These are phyloP conservation scores for Drymonia ruficornis DNA, from an alignment of 2,888 invertebrate species.

Conservation along the genomic window DNA sequence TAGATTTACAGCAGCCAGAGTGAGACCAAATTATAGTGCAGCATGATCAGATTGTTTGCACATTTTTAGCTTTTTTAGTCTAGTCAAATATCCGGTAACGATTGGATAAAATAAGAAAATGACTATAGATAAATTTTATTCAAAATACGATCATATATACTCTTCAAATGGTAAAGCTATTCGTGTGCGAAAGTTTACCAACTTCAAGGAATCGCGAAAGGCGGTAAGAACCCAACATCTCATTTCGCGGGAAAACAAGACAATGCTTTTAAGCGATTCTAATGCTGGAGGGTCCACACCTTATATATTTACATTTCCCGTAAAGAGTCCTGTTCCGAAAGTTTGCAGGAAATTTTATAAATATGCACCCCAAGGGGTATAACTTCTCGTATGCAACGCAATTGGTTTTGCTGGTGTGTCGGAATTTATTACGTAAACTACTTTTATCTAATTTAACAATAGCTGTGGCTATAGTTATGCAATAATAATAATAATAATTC, in stretches of 20 bases:
- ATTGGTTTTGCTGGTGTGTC: constrained; percentile 9
- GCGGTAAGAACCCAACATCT: constrained; percentile 54
- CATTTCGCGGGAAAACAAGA: constrained; percentile 71
- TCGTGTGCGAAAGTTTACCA: constrained; percentile 49
- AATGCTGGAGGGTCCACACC: constrained; percentile 62
- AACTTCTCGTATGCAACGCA: constrained; percentile 26
- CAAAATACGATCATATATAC: constrained; percentile 32
- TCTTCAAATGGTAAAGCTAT: constrained; percentile 35
- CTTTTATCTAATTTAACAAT: constrained; percentile 38
- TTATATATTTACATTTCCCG: constrained; percentile 61
- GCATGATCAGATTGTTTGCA: constrained; percentile 32
- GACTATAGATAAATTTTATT: constrained; percentile 20
- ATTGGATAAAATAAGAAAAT: constrained; percentile 13
- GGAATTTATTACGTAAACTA: neutral
- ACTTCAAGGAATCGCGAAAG: constrained; percentile 53
- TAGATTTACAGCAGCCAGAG: neutral
- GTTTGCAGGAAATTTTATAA: constrained; percentile 45
- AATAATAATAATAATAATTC: too few species aligned
- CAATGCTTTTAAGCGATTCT: constrained; percentile 81
- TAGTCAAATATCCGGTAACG: neutral
- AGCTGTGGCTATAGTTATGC: too few species aligned
- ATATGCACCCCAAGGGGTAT: constrained; percentile 47
- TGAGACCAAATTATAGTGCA: constrained; percentile 21
- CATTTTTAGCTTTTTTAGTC: constrained; percentile 19
- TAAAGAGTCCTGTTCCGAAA: constrained; percentile 45